Conservation (phyloP, 2,113 vertebrate species). For the Heptranchias perlo region DNA sequence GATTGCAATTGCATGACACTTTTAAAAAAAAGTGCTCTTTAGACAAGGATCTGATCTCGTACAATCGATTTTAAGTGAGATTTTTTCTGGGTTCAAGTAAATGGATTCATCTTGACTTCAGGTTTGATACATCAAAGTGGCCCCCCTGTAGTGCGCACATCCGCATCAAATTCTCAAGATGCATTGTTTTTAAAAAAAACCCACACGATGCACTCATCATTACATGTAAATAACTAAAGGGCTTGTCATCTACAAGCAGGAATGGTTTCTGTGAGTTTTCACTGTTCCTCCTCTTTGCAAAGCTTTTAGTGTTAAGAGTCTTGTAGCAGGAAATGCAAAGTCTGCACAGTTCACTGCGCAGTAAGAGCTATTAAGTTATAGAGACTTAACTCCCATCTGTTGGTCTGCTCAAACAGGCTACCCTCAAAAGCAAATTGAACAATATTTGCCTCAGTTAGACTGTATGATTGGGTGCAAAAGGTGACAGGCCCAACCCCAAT, state of each 20-base stretch:
- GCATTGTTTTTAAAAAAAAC: neutral
- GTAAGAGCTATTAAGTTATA: neutral
- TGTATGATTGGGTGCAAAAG: neutral
- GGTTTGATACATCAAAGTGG: neutral
- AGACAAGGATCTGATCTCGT: neutral
- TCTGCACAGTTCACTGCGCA: neutral
- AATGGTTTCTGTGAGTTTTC: neutral
- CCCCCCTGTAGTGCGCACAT: neutral
- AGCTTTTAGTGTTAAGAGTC: slow-evolving; percentile 19
- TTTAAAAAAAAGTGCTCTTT: slow-evolving; percentile 15
- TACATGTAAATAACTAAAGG: neutral
- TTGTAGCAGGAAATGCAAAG: slow-evolving; percentile 23
- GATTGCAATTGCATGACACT: neutral
- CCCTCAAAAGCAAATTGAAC: slow-evolving; percentile 5
- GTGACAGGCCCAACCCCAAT: no score
- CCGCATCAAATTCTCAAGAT: neutral
- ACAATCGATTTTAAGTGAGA: neutral
- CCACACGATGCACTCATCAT: neutral
- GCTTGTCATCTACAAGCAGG: slow-evolving; percentile 11
- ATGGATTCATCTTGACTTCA: neutral
- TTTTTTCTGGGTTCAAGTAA: slow-evolving; percentile 23
- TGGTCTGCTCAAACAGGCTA: neutral
- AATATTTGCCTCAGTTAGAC: neutral
- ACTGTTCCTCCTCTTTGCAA: slow-evolving; percentile 21
- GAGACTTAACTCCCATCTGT: neutral